phyloP scores from a whole-genome alignment of 2,113 vertebrate species.

The Columba livia region DNA sequence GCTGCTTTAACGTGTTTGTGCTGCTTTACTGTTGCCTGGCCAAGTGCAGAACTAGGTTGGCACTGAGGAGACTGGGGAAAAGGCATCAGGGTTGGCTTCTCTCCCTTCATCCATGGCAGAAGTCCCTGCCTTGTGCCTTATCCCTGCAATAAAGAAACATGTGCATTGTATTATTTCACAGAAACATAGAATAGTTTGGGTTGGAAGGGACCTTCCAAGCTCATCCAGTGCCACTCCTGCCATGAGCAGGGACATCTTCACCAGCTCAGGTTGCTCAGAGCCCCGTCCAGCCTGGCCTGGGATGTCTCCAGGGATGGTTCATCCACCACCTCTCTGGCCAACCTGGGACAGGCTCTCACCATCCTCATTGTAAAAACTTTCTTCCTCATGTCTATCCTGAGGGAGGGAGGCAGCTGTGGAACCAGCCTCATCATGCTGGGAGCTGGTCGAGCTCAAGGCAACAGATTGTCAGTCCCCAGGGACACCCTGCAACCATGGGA shows the following conservation, averaged over 20 bases:
- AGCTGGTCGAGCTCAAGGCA: background rate
- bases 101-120: background rate
- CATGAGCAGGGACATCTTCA: too few species aligned
- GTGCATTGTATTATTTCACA: background rate
- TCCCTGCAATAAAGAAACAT: background rate
- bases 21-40: background rate
- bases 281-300: too few species aligned
- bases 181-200: too few species aligned
- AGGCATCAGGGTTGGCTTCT: background rate
- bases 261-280: too few species aligned
- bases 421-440: background rate
- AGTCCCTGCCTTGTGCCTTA: background rate
- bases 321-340: too few species aligned
- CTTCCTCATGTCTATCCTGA: too few species aligned
- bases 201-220: too few species aligned
- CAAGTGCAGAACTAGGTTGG: background rate
- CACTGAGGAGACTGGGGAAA: background rate
- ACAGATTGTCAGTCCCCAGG: background rate
- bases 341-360: too few species aligned
- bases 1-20: background rate
- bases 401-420: background rate
- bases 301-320: too few species aligned
- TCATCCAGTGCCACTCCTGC: too few species aligned
- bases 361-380: too few species aligned
- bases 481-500: accelerated